These are phyloP conservation scores for zebrafish (Danio rerio) DNA, from an alignment of 2,113 vertebrate genomes.

Conservation along the genomic window DNA sequence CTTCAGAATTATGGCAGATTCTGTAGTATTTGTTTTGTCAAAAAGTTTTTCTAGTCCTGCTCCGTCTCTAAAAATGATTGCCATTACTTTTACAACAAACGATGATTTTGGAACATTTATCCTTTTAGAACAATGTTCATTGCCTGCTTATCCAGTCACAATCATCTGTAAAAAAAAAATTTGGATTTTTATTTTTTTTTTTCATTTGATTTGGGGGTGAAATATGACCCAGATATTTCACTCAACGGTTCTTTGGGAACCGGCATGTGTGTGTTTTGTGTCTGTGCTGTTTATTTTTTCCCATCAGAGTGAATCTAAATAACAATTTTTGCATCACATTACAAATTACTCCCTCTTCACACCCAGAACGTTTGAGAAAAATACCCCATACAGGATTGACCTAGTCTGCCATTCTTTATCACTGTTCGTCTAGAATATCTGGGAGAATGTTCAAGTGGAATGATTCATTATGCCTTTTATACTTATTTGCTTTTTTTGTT, in stretches of 20 bases:
- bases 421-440: background rate
- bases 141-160: too few species aligned
- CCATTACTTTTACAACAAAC: too few species aligned
- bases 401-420: background rate
- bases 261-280: conserved; percentile 6
- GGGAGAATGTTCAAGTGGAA: background rate
- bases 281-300: background rate
- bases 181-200: background rate
- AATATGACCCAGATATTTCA: background rate
- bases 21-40: too few species aligned
- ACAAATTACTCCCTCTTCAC: background rate
- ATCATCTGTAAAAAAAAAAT: too few species aligned
- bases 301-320: background rate
- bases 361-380: conserved; percentile 20
- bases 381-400: background rate
- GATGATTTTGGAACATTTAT: too few species aligned
- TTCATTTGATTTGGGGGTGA: background rate
- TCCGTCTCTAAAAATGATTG: too few species aligned
- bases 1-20: too few species aligned
- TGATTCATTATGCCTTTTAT: background rate
- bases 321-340: background rate
- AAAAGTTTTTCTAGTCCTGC: too few species aligned
- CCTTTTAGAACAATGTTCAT: too few species aligned
- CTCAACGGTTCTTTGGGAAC: background rate
- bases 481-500: conserved; percentile 6